Evolutionary conservation across 2,888 invertebrate genomes (phyloP).

Genomic region (Apoda limacodes): DNA sequence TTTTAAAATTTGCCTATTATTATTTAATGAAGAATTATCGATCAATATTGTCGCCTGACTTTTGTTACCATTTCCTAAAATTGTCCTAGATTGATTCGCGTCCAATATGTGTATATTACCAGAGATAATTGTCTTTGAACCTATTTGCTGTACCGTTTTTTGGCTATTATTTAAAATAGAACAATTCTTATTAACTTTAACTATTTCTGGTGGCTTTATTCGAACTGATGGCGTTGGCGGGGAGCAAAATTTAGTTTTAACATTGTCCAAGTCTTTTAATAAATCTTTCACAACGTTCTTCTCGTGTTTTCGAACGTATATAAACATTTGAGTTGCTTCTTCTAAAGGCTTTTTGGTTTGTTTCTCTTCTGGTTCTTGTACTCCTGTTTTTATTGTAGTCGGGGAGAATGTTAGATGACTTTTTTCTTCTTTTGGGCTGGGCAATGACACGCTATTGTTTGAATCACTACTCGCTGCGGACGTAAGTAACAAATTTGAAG

Average conservation of each 20-base stretch:
- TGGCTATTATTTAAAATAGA: slow-evolving; percentile 59
- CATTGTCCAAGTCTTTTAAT: slow-evolving; percentile 60
- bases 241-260: slow-evolving; percentile 39
- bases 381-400: slow-evolving; percentile 73
- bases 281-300: slow-evolving; percentile 76
- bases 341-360: slow-evolving; percentile 40
- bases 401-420: slow-evolving; percentile 81
- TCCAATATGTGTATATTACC: slow-evolving; percentile 67
- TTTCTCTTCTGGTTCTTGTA: slow-evolving; percentile 44
- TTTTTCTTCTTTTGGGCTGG: slow-evolving; percentile 75
- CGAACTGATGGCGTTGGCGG: slow-evolving; percentile 41
- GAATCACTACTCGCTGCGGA: slow-evolving; percentile 43
- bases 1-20: slow-evolving; percentile 61
- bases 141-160: slow-evolving; percentile 53
- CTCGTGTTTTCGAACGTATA: slow-evolving; percentile 56
- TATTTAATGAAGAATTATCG: slow-evolving; percentile 57
- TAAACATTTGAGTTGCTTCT: slow-evolving; percentile 63
- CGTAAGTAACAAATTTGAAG: slow-evolving; percentile 57
- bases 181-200: slow-evolving; percentile 57
- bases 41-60: slow-evolving; percentile 62
- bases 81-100: slow-evolving; percentile 61
- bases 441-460: slow-evolving; percentile 52
- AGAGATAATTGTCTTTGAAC: slow-evolving; percentile 63
- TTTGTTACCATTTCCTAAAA: slow-evolving; percentile 58
- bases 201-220: slow-evolving; percentile 56